Evolutionary conservation across 35 echinoderm and acorn worm species (phyloP).

Genomic region (Holothuria glaberrima): DNA sequence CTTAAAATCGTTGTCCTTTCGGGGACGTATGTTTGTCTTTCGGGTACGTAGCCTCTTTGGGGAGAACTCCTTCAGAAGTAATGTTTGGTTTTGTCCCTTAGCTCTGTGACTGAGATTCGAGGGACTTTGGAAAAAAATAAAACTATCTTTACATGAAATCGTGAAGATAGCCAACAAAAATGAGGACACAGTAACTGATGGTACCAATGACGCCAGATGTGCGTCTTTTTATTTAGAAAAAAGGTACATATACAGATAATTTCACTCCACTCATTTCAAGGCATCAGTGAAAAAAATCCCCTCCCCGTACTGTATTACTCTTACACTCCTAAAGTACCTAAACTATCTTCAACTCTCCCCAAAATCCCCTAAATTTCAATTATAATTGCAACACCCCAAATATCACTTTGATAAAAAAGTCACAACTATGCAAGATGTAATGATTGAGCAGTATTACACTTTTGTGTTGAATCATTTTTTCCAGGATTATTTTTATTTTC

Average conservation of each 20-base stretch:
- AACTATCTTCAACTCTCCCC: background rate
- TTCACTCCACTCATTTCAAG: conserved; percentile 42
- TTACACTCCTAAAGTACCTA: background rate
- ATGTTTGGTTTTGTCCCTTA: no score
- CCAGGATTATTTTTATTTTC: no score
- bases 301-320: background rate
- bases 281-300: conserved; percentile 34
- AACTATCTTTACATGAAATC: no score
- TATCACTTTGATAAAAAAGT: background rate
- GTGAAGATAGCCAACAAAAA: no score
- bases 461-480: background rate
- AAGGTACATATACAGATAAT: conserved; percentile 41
- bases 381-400: background rate
- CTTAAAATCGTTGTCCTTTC: no score
- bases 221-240: conserved; percentile 47
- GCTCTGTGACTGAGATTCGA: no score
- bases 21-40: no score
- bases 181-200: no score
- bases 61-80: no score
- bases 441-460: background rate
- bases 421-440: background rate
- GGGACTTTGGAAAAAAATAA: no score
- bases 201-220: no score
- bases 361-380: background rate
- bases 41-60: no score